Evolutionary conservation across 2,797 vertebrate species (phyloP), one percentile per base, ranked within the genome.

Genomic region (Gobio occitaniae): DNA sequence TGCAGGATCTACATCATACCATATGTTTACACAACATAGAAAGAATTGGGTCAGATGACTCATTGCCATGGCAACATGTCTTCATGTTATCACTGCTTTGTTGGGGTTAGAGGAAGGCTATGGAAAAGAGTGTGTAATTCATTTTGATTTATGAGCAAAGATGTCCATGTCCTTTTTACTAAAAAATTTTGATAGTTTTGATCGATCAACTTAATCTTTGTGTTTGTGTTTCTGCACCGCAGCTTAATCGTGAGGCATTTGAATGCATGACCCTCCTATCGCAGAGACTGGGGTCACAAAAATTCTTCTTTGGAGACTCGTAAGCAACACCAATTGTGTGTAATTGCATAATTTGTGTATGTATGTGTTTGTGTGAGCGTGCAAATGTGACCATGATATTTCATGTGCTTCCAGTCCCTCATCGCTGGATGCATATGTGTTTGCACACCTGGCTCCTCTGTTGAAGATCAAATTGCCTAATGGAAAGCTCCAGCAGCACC

Each of bases 251-350:
- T 0, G 97, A 98, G 0, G 97, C 97, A 12, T 90, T 92, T 2
- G 98, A 99, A 90, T 99, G 98, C 56, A 93, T 99, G 93, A 96
- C 95, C 0, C 96, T 99, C 56, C 95, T 99, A 5, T 97, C 98
- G 1, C 98, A 98, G 47, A 93, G 97, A 63, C 96, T 99, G 0
- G 97, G 97, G 6, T 92, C 94, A 36, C 95, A 96, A 83, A 97
- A 96, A 86, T 99, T 98, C 93, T 99, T 99, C 94, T 99, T 99
- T 0, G 97, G 97, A 80, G 97, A 99, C 84, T 97, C 96, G 97
- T 99, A 94, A 93, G 95, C 93, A 71, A 54, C 48, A 69, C 38
- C 16, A 48, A 19, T 65, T 29, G 16, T 36, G 50, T 50, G 78
- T 41, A 12, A 21, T 21, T 50, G 21, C 3, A 4, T 69, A 25